Evolutionary conservation across 2,797 vertebrate species (phyloP).

Genomic region (Oreortyx pictus): DNA sequence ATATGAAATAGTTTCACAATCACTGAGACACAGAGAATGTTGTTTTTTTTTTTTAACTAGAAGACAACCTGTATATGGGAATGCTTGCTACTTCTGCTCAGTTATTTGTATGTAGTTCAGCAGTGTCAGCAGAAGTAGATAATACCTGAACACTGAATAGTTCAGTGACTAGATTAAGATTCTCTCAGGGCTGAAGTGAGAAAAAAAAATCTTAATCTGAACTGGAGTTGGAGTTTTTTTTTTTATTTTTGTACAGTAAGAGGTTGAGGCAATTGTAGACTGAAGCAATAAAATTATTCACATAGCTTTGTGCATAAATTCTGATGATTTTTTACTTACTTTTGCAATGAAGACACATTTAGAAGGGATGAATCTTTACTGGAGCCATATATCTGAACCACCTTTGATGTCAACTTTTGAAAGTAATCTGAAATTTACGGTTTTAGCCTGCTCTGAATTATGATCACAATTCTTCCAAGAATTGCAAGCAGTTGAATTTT

Average conservation of each 20-base stretch:
- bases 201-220: too few species aligned
- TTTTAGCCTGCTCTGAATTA: slow-evolving; percentile 33
- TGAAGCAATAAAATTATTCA: slow-evolving; percentile 15
- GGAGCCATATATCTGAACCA: slow-evolving; percentile 10
- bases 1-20: neutral
- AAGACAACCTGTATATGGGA: neutral
- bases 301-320: slow-evolving; percentile 58
- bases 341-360: slow-evolving; percentile 20
- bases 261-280: neutral
- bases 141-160: neutral
- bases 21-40: neutral
- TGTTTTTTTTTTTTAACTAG: neutral
- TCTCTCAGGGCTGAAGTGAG: neutral
- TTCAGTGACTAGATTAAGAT: slow-evolving; percentile 5
- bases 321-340: slow-evolving; percentile 60
- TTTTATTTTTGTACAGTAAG: neutral
- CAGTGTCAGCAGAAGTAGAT: neutral
- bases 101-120: neutral
- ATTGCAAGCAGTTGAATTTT: slow-evolving; percentile 30
- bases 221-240: neutral
- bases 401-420: slow-evolving; percentile 42
- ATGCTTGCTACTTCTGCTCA: neutral
- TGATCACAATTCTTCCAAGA: slow-evolving; percentile 22
- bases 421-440: slow-evolving; percentile 32
- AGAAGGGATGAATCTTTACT: slow-evolving; percentile 40